A percentile compares a stretch with the other conserved stretches of the same genome.
Evolutionary conservation across 2,888 invertebrate species (phyloP).

Genomic region (Tuberolachnus salignus): DNA sequence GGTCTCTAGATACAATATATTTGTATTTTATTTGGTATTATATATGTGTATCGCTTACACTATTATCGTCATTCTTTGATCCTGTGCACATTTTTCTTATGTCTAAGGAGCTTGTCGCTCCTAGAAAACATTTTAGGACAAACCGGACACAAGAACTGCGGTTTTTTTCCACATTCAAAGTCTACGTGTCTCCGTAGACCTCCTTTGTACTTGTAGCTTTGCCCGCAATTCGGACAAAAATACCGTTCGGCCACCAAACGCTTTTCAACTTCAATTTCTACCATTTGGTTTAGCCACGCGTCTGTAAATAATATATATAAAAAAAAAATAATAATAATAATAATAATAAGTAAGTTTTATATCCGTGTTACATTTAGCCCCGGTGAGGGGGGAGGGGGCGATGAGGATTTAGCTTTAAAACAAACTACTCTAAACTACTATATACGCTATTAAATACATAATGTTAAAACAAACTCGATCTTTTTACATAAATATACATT

Average conservation of each 20-base stretch:
- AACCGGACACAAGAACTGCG: slow-evolving; percentile 64
- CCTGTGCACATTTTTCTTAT: slow-evolving; percentile 57
- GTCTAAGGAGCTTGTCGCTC: slow-evolving; percentile 61
- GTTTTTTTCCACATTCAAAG: slow-evolving; percentile 64
- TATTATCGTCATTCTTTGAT: slow-evolving; percentile 3
- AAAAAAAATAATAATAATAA: no score
- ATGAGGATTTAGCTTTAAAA: background rate
- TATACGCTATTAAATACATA: background rate
- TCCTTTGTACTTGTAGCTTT: slow-evolving; percentile 67
- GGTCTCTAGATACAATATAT: no score
- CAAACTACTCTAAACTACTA: slow-evolving; percentile 22
- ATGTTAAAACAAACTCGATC: background rate
- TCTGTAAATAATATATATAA: slow-evolving; percentile 19
- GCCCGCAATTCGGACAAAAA: slow-evolving; percentile 62
- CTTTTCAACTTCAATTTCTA: slow-evolving; percentile 52
- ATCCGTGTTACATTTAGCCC: background rate
- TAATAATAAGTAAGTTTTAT: background rate
- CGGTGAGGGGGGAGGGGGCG: no score
- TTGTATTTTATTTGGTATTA: no score
- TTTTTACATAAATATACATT: background rate
- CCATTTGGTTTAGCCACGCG: slow-evolving; percentile 41
- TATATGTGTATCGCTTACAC: no score
- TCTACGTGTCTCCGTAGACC: slow-evolving; percentile 59
- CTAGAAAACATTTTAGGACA: slow-evolving; percentile 63
- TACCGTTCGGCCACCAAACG: slow-evolving; percentile 54